These are phyloP conservation scores for Sebastes alutus DNA, from an alignment of 2,797 vertebrate species.

Conservation along the genomic window DNA sequence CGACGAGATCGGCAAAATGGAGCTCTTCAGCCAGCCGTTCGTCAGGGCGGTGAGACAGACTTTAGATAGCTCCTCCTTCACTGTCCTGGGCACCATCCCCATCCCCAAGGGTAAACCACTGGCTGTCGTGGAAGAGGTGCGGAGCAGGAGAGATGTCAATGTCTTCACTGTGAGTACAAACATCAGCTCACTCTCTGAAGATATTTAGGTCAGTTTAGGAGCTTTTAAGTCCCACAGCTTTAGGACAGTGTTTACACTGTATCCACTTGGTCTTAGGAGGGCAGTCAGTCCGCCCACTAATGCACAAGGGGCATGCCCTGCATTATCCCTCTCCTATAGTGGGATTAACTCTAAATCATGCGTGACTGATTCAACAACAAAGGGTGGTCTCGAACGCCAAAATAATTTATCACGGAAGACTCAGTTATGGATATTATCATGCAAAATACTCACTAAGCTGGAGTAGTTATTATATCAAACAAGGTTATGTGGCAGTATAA, in stretches of 20 bases:
- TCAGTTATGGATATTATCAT: slow-evolving; percentile 68
- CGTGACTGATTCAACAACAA: slow-evolving; percentile 80
- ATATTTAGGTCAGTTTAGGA: slow-evolving; percentile 57
- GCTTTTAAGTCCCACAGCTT: slow-evolving; percentile 28
- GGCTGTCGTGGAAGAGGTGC: slow-evolving; percentile 92
- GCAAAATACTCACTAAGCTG: slow-evolving; percentile 43
- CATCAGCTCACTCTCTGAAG: neutral
- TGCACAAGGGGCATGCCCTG: slow-evolving; percentile 37
- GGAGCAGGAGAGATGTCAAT: slow-evolving; percentile 86
- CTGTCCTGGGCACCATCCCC: slow-evolving; percentile 93
- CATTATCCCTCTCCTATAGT: slow-evolving; percentile 64
- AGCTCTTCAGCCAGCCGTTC: slow-evolving; percentile 95
- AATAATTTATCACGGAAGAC: slow-evolving; percentile 66
- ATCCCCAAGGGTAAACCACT: slow-evolving; percentile 89
- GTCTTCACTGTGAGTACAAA: slow-evolving; percentile 90
- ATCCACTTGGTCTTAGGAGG: slow-evolving; percentile 40
- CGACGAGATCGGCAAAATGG: slow-evolving; percentile 98
- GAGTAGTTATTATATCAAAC: neutral
- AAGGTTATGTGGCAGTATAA: neutral
- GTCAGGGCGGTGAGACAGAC: slow-evolving; percentile 86
- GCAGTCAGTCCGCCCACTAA: slow-evolving; percentile 41
- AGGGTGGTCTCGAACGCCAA: slow-evolving; percentile 66
- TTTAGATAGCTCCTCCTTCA: slow-evolving; percentile 74
- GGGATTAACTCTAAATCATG: slow-evolving; percentile 77
- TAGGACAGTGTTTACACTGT: slow-evolving; percentile 42